Evolutionary conservation across 1,140 invertebrate genomes (phyloP), one percentile per base, ranked within the genome.

Genomic region (Drosophila bocqueti): DNA sequence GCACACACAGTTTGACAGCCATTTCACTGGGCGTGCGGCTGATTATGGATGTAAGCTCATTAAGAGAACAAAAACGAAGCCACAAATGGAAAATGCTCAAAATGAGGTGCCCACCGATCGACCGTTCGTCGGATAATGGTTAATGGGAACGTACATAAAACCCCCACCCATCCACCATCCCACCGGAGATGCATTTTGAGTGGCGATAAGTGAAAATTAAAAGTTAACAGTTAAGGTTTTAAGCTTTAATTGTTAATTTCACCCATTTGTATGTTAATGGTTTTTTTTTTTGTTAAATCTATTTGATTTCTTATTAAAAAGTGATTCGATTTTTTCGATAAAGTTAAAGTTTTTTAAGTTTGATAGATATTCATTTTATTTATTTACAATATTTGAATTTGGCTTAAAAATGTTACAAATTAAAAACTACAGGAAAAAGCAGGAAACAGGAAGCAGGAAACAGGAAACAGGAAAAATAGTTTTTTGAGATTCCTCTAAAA

Each of bases 41-140:
- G 24, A 38, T 26, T 38, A 38, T n/a, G 36, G 18, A 45, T 61
- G 40, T 68, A 71, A 71, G 67, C 67, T 68, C 67, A 71, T 71
- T 71, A 71, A 40, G 49, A 55, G 64, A 55, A 68, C 64, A 52
- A 68, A 71, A 55, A 57, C 64, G 67, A 68, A 71, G 67, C 63
- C 67, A 38, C 63, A 71, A 54, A 69, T 66, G 62, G 47, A 40
- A 29, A 64, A 60, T 58, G 38, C 18, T 21, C 3, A 34, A 60
- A 60, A 52, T 15, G 36, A n/a, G 21, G 15, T 9, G 10, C n/a
- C 50, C 1, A 31, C 29, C 49, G 2, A 34, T n/a, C 50, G 13
- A 9, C n/a, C 13, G 31, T 21, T 13, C 4, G 18, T 21, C 49
- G 54, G 47, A 45, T 29, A 24, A 45, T 13, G 40, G 38, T 46